Conservation (phyloP, 1,140 invertebrate species). For the Nylanderia fulva region DNA sequence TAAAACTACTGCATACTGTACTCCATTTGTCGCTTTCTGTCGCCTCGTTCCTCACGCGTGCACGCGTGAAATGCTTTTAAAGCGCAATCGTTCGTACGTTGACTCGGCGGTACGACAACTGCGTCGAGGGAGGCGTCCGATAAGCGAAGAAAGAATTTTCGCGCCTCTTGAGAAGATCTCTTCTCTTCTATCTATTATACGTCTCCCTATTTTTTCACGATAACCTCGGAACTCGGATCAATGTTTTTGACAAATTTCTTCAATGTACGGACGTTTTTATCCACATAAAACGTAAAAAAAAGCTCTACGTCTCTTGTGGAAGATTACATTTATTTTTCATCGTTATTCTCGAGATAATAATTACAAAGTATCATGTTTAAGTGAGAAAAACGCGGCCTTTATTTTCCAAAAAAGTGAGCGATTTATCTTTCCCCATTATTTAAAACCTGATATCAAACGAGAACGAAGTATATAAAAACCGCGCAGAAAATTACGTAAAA, state of each 20-base stretch:
- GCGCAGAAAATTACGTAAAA: not conserved
- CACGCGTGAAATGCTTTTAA: conserved; percentile 60
- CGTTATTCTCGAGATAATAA: not conserved
- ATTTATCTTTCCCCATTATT: too few species aligned
- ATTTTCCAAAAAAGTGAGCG: not conserved
- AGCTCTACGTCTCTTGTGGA: not conserved
- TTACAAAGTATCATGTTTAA: not conserved
- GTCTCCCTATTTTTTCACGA: not conserved
- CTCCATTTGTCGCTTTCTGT: not conserved
- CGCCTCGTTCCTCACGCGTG: not conserved
- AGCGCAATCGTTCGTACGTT: conserved; percentile 70
- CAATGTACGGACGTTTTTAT: not conserved
- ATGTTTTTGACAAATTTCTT: not conserved
- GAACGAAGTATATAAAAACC: not conserved
- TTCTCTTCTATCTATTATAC: not conserved
- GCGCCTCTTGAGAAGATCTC: not conserved
- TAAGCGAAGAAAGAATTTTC: conserved; percentile 42
- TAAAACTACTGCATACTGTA: conserved; percentile 5
- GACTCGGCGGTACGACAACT: conserved; percentile 55
- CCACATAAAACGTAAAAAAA: not conserved
- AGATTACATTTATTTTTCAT: not conserved
- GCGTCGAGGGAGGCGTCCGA: conserved; percentile 39
- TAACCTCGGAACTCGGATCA: not conserved
- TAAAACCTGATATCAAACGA: too few species aligned
- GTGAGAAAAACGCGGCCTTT: not conserved